Evolutionary conservation across 2,797 vertebrate species (phyloP), one percentile per base, ranked within the genome.

Genomic region (Staurois parvus): DNA sequence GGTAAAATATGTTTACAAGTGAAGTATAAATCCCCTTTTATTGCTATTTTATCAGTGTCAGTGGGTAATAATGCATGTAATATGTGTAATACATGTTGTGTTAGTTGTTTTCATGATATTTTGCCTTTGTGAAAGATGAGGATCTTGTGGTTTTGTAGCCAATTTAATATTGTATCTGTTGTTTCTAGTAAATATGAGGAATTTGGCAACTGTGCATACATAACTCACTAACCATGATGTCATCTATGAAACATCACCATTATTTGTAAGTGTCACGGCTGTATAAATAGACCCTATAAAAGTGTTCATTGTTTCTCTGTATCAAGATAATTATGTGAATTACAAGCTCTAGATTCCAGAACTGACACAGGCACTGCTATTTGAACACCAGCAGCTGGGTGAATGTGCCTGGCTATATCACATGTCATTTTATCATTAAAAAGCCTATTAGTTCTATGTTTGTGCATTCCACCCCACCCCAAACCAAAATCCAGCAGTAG

Each of bases 331-430:
- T 69, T 72, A 28, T 79, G 66, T 45, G 76, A 74, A 34, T 80
- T 52, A 79, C 84, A 28, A 17, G 17, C 24, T 56, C 34, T n/a
- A 62, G 34, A 79, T 74, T 73, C 76, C 73, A 76, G 26, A 67
- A 67, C n/a, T 80, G 56, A 67, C 84, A 74, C 70, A 74, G 59
- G 52, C 70, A 48, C 78, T 32, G 28, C 42, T 32, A 45, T 76
- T 52, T 62, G 9, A 81, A 72, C 32, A 34, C 40, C 52, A 77
- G 29, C 85, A 86, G 85, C 85, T 86, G 85, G 79, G 13, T 32
- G 32, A 45, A 45, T 24, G 32, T 69, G 19, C 37, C 28, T 24
- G 24, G 52, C 45, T 56, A 28, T 68, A 81, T 77, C 67, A 28
- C 24, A 66, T 86, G 56, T 28, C 85, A 37, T 66, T 66, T 77